Conservation (phyloP, 2,113 vertebrate species). For the Stigmatopora argus region DNA sequence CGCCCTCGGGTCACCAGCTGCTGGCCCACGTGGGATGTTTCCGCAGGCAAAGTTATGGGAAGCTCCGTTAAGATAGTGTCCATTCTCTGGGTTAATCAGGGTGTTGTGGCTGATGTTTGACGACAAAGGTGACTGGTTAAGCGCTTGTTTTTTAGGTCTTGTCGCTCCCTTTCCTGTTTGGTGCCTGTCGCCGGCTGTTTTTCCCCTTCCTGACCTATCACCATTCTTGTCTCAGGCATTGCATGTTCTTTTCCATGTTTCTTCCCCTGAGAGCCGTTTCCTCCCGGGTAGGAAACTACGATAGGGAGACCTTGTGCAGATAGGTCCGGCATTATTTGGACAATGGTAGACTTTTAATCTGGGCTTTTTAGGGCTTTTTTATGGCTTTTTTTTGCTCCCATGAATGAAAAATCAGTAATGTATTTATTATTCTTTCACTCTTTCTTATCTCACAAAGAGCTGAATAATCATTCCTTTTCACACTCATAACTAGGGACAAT, state of each 20-base stretch:
- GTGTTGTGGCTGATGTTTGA: constrained; percentile 69
- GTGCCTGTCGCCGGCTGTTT: constrained; percentile 25
- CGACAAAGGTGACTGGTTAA: constrained; percentile 55
- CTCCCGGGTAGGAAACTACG: constrained; percentile 30
- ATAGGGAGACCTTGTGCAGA: constrained; percentile 30
- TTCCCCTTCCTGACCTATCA: constrained; percentile 29
- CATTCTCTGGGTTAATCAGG: constrained; percentile 52
- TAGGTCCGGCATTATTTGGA: constrained; percentile 2
- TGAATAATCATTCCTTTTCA: too few relatives aligned
- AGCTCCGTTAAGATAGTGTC: constrained; percentile 55
- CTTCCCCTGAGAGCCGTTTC: constrained; percentile 33
- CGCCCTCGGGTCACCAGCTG: constrained; percentile 55
- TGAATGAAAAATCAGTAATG: too few relatives aligned
- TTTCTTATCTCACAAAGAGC: too few relatives aligned
- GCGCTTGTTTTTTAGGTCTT: constrained; percentile 44
- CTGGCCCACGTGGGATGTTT: constrained; percentile 64
- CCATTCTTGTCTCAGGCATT: background rate
- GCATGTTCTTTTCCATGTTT: constrained; percentile 48
- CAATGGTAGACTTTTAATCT: background rate
- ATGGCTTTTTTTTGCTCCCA: too few relatives aligned
- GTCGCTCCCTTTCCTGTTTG: constrained; percentile 35
- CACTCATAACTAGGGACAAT: too few relatives aligned
- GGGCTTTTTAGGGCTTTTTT: too few relatives aligned
- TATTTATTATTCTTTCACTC: too few relatives aligned
- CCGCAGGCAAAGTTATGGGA: constrained; percentile 69